Percentiles rank a stretch among this genome's conserved stretches.
phyloP scores from a whole-genome alignment of 2,888 invertebrate species.

The Chloromyia formosa region DNA sequence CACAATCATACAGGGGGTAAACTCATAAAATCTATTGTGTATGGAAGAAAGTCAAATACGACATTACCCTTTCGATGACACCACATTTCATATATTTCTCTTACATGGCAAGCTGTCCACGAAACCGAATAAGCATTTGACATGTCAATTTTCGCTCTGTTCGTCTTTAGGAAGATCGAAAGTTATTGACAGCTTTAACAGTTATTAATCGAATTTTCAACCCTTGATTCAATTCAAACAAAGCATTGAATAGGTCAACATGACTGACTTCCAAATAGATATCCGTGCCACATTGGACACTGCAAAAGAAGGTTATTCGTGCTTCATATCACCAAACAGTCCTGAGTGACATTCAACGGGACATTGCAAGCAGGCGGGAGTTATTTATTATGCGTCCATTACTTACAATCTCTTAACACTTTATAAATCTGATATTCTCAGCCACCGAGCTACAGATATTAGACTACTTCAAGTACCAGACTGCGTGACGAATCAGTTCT shows the following conservation, averaged over 20 bases:
- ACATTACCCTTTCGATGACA: not conserved
- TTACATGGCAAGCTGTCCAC: slow-evolving; percentile 8
- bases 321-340: too few relatives aligned
- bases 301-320: too few relatives aligned
- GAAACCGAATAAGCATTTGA: not conserved
- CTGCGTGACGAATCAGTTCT: slow-evolving; percentile 17
- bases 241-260: slow-evolving; percentile 3
- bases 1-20: not conserved
- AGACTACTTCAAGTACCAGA: not conserved
- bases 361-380: not conserved
- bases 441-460: slow-evolving; percentile 4
- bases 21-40: not conserved
- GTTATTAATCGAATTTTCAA: slow-evolving; percentile 42
- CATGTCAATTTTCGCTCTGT: slow-evolving; percentile 12
- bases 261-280: too few relatives aligned
- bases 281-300: too few relatives aligned
- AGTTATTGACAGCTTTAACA: slow-evolving; percentile 37
- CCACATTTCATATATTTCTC: slow-evolving; percentile 2
- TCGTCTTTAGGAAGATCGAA: not conserved
- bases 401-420: slow-evolving; percentile 42
- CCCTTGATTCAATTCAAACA: slow-evolving; percentile 30
- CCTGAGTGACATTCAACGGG: not conserved
- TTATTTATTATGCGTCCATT: slow-evolving; percentile 34
- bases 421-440: not conserved
- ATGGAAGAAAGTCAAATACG: not conserved